These are phyloP conservation scores for Telmatochromis sp. DNA, from an alignment of 2,113 vertebrate species.

Conservation along the genomic window DNA sequence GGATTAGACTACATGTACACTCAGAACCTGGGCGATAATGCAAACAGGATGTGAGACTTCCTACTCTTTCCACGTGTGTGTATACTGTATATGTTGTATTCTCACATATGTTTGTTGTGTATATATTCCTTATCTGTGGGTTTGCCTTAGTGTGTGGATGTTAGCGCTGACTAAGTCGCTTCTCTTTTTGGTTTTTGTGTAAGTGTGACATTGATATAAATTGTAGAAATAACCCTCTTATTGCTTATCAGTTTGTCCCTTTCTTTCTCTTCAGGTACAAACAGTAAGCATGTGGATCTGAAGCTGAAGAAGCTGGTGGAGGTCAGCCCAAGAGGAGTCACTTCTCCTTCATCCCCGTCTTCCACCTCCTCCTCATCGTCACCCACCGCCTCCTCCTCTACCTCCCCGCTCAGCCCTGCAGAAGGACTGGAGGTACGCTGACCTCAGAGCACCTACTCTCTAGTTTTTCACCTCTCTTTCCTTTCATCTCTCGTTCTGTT, in stretches of 20 bases:
- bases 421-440: constrained; percentile 50
- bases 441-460: not conserved
- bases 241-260: not conserved
- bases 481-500: not conserved
- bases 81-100: not conserved
- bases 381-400: constrained; percentile 45
- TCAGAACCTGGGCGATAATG: not conserved
- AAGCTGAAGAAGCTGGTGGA: constrained; percentile 88
- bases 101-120: not conserved
- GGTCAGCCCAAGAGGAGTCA: constrained; percentile 78
- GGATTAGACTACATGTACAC: too few species aligned
- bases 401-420: constrained; percentile 62
- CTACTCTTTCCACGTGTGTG: not conserved
- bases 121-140: not conserved
- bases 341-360: constrained; percentile 64
- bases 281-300: constrained; percentile 83
- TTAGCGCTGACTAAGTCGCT: not conserved
- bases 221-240: not conserved
- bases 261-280: constrained; percentile 71
- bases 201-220: not conserved
- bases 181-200: not conserved
- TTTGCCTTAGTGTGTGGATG: not conserved
- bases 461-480: not conserved
- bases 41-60: not conserved
- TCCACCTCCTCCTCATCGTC: constrained; percentile 61